A percentile compares a stretch with the other conserved stretches of the same genome.
Conservation (phyloP, 2,113 vertebrate genomes). For the Aviceda subcristata region DNA sequence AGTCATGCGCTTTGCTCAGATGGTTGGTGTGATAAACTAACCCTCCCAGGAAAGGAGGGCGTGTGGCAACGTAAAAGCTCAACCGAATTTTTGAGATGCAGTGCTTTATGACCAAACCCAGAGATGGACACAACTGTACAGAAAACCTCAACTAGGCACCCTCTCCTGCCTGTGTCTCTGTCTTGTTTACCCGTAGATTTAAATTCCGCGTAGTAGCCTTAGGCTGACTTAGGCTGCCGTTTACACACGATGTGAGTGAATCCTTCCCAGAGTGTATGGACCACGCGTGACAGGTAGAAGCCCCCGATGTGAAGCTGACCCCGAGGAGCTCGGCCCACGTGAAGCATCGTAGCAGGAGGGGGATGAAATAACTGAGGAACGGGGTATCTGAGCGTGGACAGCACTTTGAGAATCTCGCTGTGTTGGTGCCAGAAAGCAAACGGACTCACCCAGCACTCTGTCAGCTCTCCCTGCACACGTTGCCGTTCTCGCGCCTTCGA, state of each 20-base stretch:
- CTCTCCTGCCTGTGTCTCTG: background rate
- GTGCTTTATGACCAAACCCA: background rate
- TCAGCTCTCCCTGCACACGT: background rate
- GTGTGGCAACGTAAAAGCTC: background rate
- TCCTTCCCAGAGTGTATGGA: background rate
- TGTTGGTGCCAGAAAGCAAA: background rate
- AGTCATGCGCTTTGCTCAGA: background rate
- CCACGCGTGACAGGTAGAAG: background rate
- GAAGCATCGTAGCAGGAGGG: background rate
- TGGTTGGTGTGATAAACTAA: background rate
- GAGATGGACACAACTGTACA: background rate
- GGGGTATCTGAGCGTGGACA: background rate
- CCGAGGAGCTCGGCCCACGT: rapidly evolving
- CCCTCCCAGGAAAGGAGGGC: background rate
- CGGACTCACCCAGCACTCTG: background rate
- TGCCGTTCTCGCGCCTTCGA: background rate
- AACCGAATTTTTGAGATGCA: background rate
- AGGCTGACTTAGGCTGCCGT: background rate
- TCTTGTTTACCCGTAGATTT: background rate
- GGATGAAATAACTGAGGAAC: background rate
- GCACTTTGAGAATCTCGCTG: background rate
- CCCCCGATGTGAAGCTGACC: background rate
- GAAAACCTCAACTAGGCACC: background rate
- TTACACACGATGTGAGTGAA: background rate
- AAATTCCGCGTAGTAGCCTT: background rate